Conservation (phyloP, 37 sponge, comb jelly and placozoan species). For the Axinella damicornis region DNA sequence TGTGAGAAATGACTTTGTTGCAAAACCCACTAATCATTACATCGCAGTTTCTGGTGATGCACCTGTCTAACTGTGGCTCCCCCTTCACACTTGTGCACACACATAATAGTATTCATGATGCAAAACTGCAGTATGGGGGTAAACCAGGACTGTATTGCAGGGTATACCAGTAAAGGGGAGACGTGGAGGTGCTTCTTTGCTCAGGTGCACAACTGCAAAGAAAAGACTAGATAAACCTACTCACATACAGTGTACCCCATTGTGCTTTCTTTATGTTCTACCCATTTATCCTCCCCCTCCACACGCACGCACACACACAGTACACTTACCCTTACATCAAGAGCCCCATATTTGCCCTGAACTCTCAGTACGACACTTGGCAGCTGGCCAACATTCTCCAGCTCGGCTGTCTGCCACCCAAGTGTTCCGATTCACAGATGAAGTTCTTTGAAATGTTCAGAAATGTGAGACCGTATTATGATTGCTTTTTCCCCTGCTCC, state of each 20-base stretch:
- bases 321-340: conserved; percentile 75
- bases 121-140: conserved; percentile 71
- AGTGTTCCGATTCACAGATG: conserved; percentile 51
- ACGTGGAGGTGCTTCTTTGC: conserved; percentile 78
- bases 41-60: no score
- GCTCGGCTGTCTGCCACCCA: conserved; percentile 55
- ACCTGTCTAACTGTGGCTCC: no score
- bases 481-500: no score
- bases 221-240: no score
- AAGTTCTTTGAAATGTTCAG: conserved; percentile 48
- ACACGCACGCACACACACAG: conserved; percentile 46
- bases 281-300: not conserved
- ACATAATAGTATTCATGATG: conserved; percentile 68
- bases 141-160: conserved; percentile 63
- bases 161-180: conserved; percentile 19
- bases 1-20: no score
- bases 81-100: no score
- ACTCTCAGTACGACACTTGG: conserved; percentile 74
- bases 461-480: conserved; percentile 19
- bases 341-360: conserved; percentile 57
- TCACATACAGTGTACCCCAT: not conserved
- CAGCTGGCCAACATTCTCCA: conserved; percentile 69
- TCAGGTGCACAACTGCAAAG: not conserved
- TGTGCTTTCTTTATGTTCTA: not conserved
- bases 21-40: no score